Evolutionary conservation across 2,113 vertebrate genomes (phyloP).

Genomic region (Sporophila hypoxantha): DNA sequence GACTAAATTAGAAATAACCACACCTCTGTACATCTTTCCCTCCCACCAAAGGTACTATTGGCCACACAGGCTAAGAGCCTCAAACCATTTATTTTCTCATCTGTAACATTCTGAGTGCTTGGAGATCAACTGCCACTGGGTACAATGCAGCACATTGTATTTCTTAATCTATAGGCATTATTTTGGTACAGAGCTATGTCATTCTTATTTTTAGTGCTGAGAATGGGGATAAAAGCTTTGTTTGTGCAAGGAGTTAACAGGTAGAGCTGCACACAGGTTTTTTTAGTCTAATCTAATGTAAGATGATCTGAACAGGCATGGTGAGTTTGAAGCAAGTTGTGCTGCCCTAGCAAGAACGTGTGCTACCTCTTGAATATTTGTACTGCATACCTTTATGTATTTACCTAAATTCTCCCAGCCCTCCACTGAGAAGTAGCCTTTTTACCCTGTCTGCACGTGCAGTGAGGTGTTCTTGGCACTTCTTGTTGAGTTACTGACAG

Average conservation of each 20-base stretch:
- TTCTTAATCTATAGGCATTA: neutral
- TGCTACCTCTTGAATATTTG: neutral
- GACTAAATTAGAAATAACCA: neutral
- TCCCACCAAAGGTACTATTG: neutral
- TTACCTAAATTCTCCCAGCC: neutral
- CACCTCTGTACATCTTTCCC: neutral
- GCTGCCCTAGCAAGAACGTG: neutral
- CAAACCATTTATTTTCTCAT: neutral
- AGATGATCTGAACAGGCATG: neutral
- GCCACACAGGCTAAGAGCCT: neutral
- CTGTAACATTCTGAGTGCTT: neutral
- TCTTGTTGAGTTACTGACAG: neutral
- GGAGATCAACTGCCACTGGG: neutral
- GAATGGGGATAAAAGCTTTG: neutral
- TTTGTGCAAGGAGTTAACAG: neutral
- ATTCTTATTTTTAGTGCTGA: neutral
- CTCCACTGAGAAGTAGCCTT: neutral
- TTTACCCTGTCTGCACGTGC: neutral
- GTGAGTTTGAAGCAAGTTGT: slow-evolving; percentile 22
- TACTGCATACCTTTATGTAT: neutral
- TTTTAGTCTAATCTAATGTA: neutral
- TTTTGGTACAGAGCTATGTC: neutral
- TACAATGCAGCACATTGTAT: neutral
- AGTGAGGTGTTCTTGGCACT: neutral
- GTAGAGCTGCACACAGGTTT: neutral